Evolutionary conservation across 1,140 invertebrate species (phyloP), one percentile per base, ranked within the genome.

Genomic region (Lepidurus apus): DNA sequence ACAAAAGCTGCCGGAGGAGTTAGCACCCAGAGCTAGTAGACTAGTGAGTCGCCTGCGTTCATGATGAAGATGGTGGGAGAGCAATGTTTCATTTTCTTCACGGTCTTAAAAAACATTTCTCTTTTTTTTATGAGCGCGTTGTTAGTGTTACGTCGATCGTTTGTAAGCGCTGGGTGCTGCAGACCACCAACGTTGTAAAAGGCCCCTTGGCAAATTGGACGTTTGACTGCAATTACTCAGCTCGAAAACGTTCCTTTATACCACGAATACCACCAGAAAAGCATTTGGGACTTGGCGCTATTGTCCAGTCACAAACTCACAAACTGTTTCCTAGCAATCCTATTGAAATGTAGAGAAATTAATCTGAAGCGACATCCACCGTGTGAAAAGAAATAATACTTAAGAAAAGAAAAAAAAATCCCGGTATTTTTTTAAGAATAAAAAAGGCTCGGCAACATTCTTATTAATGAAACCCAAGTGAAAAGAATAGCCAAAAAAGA

Each of bases 161-260:
- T 65, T 65, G 53, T 65, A 65, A 65, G 53, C 53, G 53, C 53
- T 65, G 53, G 53, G 53, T 65, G 53, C 53, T 65, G 53, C 53
- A 65, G 53, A 65, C 53, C 53, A 65, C 53, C 53, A 65, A 65
- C 53, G 53, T 65, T 65, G 53, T 65, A 65, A 65, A 65, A 65
- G 17, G n/a, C 17, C 53, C 53, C 53, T 65, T 65, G 53, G 53
- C 53, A 65, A 65, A 65, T 65, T 65, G 53, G 53, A 65, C 53
- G 53, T 65, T 65, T 65, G 53, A 65, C 53, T 65, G 53, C 53
- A 65, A 65, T 65, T 65, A 65, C 53, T 65, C 53, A 65, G 53
- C 53, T 65, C 53, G 53, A 65, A 65, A 65, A 65, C 53, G 53
- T 65, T 65, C 53, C 53, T 21, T 65, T 65, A n/a, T 65, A 9